phyloP scores from a whole-genome alignment of 1,140 invertebrate species.

The Dendroctonus valens region DNA sequence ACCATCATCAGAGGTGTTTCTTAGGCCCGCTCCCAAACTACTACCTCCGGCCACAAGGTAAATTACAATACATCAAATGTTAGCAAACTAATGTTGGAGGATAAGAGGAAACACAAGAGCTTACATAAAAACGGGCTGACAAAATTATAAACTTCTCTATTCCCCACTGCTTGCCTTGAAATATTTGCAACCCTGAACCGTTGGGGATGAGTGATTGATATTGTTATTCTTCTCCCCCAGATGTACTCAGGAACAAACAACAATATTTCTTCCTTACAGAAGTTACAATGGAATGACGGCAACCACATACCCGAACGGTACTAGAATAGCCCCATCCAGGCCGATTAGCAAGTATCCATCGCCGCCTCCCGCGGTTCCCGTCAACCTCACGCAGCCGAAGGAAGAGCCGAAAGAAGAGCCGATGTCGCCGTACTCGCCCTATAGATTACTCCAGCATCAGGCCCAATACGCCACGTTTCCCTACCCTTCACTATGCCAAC shows the following conservation, averaged over 20 bases:
- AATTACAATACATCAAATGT: too few species aligned
- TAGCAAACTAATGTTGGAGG: too few species aligned
- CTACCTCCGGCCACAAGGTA: constrained; percentile 43
- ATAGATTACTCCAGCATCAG: constrained; percentile 38
- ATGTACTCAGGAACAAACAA: constrained; percentile 28
- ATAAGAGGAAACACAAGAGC: neutral
- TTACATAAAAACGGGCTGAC: neutral
- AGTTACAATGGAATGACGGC: constrained; percentile 47
- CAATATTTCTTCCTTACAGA: constrained; percentile 33
- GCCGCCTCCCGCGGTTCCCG: constrained; percentile 43
- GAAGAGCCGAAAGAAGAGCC: constrained; percentile 41
- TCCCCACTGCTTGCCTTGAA: neutral
- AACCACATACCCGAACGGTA: constrained; percentile 45
- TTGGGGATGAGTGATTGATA: neutral
- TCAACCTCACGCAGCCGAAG: constrained; percentile 47
- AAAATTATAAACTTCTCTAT: too few species aligned
- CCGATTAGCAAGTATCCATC: constrained; percentile 44
- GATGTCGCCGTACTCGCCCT: constrained; percentile 35
- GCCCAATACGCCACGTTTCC: constrained; percentile 38
- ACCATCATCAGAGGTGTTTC: constrained; percentile 47
- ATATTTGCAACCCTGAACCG: too few species aligned
- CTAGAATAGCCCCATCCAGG: constrained; percentile 41
- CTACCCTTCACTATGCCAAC: constrained; percentile 42
- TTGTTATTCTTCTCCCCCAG: constrained; percentile 23
- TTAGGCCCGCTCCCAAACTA: constrained; percentile 48